Conservation (phyloP, 64 coral and sea anemone genomes). For the Acropora yongei region DNA sequence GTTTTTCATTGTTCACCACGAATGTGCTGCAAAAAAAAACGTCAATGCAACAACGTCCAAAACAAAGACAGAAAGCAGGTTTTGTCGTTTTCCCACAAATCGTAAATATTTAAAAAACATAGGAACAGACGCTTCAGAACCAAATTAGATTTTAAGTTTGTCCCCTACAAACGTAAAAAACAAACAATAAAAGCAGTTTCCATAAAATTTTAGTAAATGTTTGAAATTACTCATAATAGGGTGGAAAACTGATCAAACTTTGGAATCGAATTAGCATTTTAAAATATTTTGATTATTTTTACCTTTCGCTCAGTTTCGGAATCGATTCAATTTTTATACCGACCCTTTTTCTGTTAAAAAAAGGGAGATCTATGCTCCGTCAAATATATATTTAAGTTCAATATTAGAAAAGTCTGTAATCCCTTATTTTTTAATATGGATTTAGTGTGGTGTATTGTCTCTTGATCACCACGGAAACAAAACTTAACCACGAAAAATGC, state of each 20-base stretch:
- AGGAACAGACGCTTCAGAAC: background rate
- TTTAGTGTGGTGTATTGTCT: background rate
- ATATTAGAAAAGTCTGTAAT: too few species aligned
- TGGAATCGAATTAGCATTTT: background rate
- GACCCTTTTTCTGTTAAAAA: too few species aligned
- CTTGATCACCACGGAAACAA: conserved; percentile 8
- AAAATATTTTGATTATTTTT: background rate
- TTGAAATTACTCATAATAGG: too few species aligned
- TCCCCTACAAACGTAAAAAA: background rate
- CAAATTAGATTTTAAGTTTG: background rate
- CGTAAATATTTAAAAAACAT: background rate
- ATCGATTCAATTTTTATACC: background rate
- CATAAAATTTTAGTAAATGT: too few species aligned
- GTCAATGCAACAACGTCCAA: background rate
- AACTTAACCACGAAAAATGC: background rate
- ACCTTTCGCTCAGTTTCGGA: background rate
- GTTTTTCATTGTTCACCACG: background rate
- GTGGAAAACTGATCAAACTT: background rate
- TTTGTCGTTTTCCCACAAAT: background rate
- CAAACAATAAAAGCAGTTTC: background rate
- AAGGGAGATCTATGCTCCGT: background rate
- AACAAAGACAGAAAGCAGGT: background rate
- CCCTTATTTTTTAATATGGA: too few species aligned
- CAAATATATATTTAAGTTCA: too few species aligned
- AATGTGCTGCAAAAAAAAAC: background rate